Conservation (phyloP, 2,113 vertebrate genomes). For the Seriola quinqueradiata region DNA sequence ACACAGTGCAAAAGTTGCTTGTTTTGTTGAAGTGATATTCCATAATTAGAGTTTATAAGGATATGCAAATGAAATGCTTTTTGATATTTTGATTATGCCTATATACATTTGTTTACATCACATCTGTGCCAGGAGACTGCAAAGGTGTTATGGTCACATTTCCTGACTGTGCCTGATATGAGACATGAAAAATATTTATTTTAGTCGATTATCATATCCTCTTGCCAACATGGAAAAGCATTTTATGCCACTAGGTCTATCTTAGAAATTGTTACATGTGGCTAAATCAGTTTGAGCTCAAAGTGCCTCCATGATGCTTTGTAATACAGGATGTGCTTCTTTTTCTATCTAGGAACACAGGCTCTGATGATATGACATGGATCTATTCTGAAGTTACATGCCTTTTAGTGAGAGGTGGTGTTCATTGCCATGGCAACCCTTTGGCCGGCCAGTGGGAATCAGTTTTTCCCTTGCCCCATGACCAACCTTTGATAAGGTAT, state of each 20-base stretch:
- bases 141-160: neutral
- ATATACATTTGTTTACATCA: neutral
- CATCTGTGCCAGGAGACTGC: neutral
- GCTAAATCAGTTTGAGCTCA: neutral
- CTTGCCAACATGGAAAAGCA: neutral
- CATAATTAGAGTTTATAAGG: neutral
- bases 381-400: neutral
- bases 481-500: neutral
- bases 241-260: neutral
- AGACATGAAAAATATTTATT: constrained; percentile 14
- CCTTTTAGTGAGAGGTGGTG: neutral
- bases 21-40: neutral
- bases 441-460: neutral
- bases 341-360: neutral
- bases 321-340: neutral
- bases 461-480: neutral
- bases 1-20: neutral
- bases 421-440: constrained; percentile 9
- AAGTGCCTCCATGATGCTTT: neutral
- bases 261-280: neutral
- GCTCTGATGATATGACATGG: neutral
- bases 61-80: neutral
- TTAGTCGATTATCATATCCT: constrained; percentile 2
- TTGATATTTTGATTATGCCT: neutral
- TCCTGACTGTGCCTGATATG: constrained; percentile 26